Evolutionary conservation across 2,113 vertebrate species (phyloP), one percentile per base, ranked within the genome.

Genomic region (Protomyctophum bolini): DNA sequence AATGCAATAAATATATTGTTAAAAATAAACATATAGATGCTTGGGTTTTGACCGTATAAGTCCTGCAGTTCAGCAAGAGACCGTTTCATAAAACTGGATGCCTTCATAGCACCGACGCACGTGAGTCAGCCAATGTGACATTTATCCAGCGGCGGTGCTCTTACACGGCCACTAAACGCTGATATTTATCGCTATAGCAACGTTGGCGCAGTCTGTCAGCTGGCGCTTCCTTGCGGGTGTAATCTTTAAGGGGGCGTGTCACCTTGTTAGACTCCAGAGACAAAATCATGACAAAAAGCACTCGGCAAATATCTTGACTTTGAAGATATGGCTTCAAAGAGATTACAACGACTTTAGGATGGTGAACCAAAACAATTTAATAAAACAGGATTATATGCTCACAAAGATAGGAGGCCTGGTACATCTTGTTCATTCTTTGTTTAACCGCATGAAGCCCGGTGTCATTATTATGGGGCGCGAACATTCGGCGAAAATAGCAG

Each of bases 261-360:
- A 57, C 41, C 66, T 60, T 1, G 33, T 50, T 9, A 8, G 0
- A 12, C 51, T 0, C 56, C 0, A 41, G 6, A 47, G n/a, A 81
- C 69, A 29, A 60, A 73, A 48, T 64, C 76, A 7, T 51, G 3
- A 59, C 60, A 69, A 12, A 54, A 52, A 56, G 75, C 63, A 33
- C 72, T 49, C 14, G 8, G 0, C 68, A 60, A 0, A 65, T 33
- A 79, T 75, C 66, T 51, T 8, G 57, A 64, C 76, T 76, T 7
- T 71, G 75, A 78, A 52, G 58, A 80, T 71, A 63, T 33, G 0
- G 69, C 82, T 83, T 88, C 76, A 86, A 80, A 85, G 78, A 63
- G 76, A 83, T 68, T 62, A 1, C n/a, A 76, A 1, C 11, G 75
- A 59, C 82, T 69, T 61, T 10, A 58, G 65, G 68, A 68, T 33